Conservation (phyloP, 1,140 invertebrate genomes). For the Scaptomyza pallida region DNA sequence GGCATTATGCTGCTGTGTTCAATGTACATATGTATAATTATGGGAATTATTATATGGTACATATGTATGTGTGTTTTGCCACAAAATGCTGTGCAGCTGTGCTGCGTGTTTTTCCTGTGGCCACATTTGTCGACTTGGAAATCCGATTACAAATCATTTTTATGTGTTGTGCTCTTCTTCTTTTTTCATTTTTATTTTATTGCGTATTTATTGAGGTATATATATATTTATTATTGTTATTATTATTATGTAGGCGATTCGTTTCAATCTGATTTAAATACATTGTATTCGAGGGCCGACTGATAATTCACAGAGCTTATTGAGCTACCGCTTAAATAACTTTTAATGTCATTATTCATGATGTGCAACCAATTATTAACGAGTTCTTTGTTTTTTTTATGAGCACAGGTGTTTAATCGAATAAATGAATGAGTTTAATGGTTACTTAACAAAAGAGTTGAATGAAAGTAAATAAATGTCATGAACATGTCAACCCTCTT, state of each 20-base stretch:
- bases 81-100: constrained; percentile 25
- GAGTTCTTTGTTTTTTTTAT: not conserved
- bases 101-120: constrained; percentile 47
- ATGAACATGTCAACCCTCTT: not conserved
- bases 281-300: not conserved
- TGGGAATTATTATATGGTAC: constrained; percentile 29
- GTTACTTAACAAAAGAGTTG: not conserved
- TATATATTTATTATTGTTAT: constrained; percentile 24
- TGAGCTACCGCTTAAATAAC: not conserved
- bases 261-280: not conserved
- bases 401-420: not conserved
- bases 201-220: constrained; percentile 16
- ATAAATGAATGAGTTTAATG: not conserved
- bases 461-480: not conserved
- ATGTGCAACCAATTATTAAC: not conserved
- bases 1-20: not conserved
- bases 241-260: not conserved
- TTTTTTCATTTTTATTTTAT: constrained; percentile 28
- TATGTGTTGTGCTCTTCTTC: constrained; percentile 10
- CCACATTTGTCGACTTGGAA: constrained; percentile 62
- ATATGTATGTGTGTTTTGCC: not conserved
- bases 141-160: constrained; percentile 60
- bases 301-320: not conserved
- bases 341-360: not conserved
- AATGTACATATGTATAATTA: constrained; percentile 58